Base-by-base conservation (phyloP, 2,113 vertebrate genomes). In the Tauraco erythrolophus region DNA sequence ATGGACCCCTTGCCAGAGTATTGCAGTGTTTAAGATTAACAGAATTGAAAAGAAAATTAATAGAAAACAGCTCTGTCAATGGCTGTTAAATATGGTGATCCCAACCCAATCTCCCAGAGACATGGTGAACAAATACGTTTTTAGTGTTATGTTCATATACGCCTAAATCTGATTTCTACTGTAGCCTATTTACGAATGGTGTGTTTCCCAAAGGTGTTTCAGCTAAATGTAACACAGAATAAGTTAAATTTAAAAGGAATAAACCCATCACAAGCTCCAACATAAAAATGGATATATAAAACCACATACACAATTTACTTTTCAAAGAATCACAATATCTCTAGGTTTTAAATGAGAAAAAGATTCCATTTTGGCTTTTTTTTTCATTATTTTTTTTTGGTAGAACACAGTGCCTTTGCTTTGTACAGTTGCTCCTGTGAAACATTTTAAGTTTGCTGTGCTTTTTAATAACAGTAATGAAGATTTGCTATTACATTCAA, bases 91-190 rank as follows among this genome's bases (percentile, higher is more conserved):
- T 76, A 54, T 21, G 24, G 4, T 75, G 74, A 41, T 64, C 43
- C 31, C 25, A 71, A 83, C 8, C 7, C 11, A 85, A 23, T 43
- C 11, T 70, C 41, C 10, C 14, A 74, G 39, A 87, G 31, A 64
- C 0, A 5, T 13, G 8, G 4, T 56, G 25, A 84, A 74, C 14
- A 75, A 88, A 88, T 41, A 17, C 0, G 0, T 13, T 61, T 91
- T 77, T 53, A 45, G 58, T n/a, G 4, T 45, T 79, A 45, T 6
- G 3, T 24, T 80, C 33, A 64, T 30, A 64, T 37, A 35, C 5
- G 1, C 7, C 11, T 83, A 51, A 91, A 53, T 60, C 48, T 27
- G 23, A 25, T 57, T 27, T 76, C 21, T 61, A 17, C 11, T 50
- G 7, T 23, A 68, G 3, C 35, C 15, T 72, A 15, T 64, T 86